A percentile compares a stretch with the other conserved stretches of the same genome.
phyloP scores from a whole-genome alignment of 2,888 invertebrate species.

The Aspidiotus destructor region DNA sequence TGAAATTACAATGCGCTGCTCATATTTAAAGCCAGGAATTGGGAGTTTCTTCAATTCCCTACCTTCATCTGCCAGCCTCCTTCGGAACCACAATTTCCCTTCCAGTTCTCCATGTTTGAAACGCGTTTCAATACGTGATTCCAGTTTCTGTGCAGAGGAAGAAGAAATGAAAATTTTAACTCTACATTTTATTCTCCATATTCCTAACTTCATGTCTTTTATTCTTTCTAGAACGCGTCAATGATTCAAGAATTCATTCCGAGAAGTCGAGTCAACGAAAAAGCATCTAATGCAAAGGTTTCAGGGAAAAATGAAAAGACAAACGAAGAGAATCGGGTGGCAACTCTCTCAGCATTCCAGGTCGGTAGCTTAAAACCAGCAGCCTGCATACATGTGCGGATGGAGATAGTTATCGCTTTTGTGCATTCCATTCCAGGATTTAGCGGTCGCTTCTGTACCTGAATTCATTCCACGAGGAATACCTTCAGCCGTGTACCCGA shows the following conservation, averaged over 20 bases:
- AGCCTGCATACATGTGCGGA: background rate
- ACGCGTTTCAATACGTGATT: too few species aligned
- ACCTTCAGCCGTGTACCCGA: slow-evolving; percentile 6
- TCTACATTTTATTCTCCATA: too few species aligned
- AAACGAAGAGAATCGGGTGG: slow-evolving; percentile 9
- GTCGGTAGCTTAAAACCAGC: slow-evolving; percentile 2
- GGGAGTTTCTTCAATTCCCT: too few species aligned
- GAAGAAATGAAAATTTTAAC: too few species aligned
- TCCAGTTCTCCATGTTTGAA: too few species aligned
- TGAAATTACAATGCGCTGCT: too few species aligned
- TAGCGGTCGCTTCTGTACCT: slow-evolving; percentile 28
- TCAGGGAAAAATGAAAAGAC: slow-evolving; percentile 5
- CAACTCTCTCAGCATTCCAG: slow-evolving; percentile 27
- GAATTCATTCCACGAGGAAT: slow-evolving; percentile 30
- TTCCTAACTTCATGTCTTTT: too few species aligned
- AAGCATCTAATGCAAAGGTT: slow-evolving; percentile 14
- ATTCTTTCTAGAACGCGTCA: slow-evolving; percentile 17
- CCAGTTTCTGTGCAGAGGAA: too few species aligned
- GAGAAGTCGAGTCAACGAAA: slow-evolving; percentile 16
- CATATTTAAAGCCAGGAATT: too few species aligned
- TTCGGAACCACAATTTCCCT: too few species aligned
- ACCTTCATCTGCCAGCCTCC: too few species aligned
- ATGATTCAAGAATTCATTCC: slow-evolving; percentile 29
- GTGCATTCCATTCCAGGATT: slow-evolving; percentile 14
- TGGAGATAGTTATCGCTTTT: background rate